Percentiles rank a stretch among this genome's conserved stretches.
phyloP scores from a whole-genome alignment of 2,888 invertebrate species.

The Lysandra coridon region DNA sequence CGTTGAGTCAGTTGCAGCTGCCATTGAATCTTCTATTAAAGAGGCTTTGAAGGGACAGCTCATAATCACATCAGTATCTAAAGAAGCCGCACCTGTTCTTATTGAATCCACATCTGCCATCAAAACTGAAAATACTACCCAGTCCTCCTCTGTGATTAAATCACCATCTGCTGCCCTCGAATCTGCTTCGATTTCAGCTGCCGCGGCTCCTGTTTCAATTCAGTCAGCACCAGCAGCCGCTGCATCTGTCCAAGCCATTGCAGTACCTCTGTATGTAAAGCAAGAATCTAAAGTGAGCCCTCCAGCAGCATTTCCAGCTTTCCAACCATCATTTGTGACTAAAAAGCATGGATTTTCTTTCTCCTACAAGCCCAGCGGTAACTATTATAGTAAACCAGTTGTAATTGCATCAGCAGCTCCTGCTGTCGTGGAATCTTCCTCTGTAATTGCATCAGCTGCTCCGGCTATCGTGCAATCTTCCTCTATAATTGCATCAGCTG shows the following conservation, averaged over 20 bases:
- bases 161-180: neutral
- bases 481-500: neutral
- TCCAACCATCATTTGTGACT: neutral
- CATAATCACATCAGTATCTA: conserved; percentile 42
- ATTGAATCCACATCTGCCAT: neutral
- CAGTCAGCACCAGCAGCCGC: neutral
- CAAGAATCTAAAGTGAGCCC: neutral
- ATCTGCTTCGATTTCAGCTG: neutral
- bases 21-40: conserved; percentile 40
- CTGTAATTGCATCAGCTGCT: neutral
- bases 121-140: neutral
- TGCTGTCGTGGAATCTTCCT: neutral
- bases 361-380: conserved; percentile 11
- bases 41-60: neutral
- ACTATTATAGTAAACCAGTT: neutral
- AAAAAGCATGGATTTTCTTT: conserved; percentile 21
- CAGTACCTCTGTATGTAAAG: neutral
- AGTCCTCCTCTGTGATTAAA: conserved; percentile 10
- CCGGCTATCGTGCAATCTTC: neutral
- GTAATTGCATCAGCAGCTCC: neutral
- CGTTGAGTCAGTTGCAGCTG: conserved; percentile 65
- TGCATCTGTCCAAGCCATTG: neutral
- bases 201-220: neutral
- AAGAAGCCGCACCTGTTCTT: conserved; percentile 50
- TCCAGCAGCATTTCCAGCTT: neutral